phyloP scores from a whole-genome alignment of 2,113 vertebrate genomes.

The Tragelaphus scriptus region DNA sequence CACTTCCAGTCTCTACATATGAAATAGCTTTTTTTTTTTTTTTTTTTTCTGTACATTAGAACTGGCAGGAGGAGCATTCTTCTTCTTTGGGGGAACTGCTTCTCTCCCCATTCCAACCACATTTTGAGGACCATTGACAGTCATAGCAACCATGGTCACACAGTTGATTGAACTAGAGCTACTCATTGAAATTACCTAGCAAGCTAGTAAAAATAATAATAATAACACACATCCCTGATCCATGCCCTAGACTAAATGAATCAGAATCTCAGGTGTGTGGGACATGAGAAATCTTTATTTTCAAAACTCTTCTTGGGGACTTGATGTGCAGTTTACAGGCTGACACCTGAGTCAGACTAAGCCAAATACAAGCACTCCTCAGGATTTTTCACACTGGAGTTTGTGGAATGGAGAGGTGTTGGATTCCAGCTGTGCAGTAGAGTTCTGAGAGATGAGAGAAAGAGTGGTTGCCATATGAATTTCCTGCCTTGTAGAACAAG shows the following conservation, averaged over 20 bases:
- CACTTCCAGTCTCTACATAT: neutral
- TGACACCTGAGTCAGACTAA: neutral
- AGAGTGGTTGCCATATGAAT: too few relatives aligned
- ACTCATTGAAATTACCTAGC: neutral
- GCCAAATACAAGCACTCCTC: neutral
- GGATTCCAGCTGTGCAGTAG: neutral
- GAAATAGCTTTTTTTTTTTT: neutral
- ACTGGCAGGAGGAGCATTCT: neutral
- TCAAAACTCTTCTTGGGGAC: neutral
- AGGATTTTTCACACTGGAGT: neutral
- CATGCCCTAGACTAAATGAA: neutral
- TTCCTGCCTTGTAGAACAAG: neutral
- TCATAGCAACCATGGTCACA: neutral
- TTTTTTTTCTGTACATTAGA: neutral
- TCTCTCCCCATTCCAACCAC: neutral
- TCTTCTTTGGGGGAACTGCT: neutral
- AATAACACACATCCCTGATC: neutral
- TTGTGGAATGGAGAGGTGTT: neutral
- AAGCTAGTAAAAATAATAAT: neutral
- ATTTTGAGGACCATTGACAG: neutral
- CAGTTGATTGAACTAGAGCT: neutral
- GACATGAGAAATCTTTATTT: neutral
- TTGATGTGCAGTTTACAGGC: neutral
- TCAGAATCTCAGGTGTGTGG: neutral
- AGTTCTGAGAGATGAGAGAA: neutral